Conservation (phyloP, 53 echinoderm and acorn worm genomes). For the Paracentrotus lividus region DNA sequence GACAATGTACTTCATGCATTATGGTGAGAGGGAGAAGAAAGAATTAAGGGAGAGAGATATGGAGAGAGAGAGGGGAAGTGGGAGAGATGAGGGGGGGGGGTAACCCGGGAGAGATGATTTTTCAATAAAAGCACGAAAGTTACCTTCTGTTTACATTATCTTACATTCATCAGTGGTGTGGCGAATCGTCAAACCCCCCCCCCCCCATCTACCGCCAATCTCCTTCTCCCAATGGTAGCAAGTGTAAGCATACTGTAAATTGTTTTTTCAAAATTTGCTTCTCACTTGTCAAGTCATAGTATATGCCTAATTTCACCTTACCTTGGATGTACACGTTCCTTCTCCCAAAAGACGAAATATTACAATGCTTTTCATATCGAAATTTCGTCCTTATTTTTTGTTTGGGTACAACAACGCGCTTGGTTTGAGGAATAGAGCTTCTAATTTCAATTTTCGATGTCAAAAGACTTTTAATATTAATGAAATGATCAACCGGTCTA, state of each 20-base stretch:
- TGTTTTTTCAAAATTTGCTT: background rate
- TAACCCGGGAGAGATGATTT: background rate
- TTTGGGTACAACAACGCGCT: too few species aligned
- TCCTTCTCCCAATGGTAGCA: background rate
- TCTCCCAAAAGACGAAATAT: background rate
- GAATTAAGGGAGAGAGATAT: background rate
- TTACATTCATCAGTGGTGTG: too few species aligned
- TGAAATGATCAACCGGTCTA: too few species aligned
- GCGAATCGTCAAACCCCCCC: too few species aligned
- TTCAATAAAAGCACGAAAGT: background rate
- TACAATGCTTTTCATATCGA: background rate
- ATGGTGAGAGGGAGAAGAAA: background rate
- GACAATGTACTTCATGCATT: background rate
- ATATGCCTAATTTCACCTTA: background rate
- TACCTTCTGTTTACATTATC: background rate
- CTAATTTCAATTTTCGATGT: too few species aligned
- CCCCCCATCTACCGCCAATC: too few species aligned
- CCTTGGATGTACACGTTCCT: background rate
- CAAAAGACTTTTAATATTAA: too few species aligned
- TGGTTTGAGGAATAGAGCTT: too few species aligned
- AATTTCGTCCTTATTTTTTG: too few species aligned
- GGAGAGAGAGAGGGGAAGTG: background rate
- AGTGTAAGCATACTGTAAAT: background rate
- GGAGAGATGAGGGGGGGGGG: background rate
- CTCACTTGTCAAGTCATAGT: too few species aligned